phyloP scores from a whole-genome alignment of 2,888 invertebrate species.

The Meiosimyza platycephala region DNA sequence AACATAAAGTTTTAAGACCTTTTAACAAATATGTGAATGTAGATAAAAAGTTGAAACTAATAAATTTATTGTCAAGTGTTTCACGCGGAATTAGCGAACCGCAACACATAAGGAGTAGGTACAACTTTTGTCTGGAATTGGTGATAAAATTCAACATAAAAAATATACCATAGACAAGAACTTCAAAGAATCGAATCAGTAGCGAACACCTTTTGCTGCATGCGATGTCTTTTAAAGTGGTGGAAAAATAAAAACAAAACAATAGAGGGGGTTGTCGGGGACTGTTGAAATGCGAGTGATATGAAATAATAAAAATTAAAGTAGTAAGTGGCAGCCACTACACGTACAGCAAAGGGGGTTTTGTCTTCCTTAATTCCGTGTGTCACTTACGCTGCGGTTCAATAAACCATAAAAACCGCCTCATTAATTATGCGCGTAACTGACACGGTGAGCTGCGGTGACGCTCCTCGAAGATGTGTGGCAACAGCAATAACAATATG shows the following conservation, averaged over 20 bases:
- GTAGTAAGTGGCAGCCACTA: no score
- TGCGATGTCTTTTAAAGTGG: background rate
- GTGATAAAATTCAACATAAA: constrained; percentile 21
- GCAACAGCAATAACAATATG: constrained; percentile 12
- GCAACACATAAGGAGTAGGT: constrained; percentile 49
- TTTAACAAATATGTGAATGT: no score
- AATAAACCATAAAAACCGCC: constrained; percentile 64
- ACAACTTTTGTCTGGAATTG: background rate
- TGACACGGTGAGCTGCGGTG: constrained; percentile 44
- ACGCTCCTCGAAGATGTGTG: constrained; percentile 43
- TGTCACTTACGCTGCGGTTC: constrained; percentile 54
- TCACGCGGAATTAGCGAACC: constrained; percentile 60
- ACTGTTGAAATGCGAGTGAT: background rate
- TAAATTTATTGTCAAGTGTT: constrained; percentile 64
- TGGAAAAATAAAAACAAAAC: background rate
- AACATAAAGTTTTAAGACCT: no score
- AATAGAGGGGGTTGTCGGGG: constrained; percentile 1
- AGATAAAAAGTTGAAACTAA: no score
- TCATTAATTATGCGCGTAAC: constrained; percentile 66
- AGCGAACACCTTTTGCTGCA: constrained; percentile 12
- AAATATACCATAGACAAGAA: background rate
- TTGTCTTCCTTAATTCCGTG: constrained; percentile 10
- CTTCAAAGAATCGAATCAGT: background rate
- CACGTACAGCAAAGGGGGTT: background rate
- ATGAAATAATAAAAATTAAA: no score